A percentile compares a stretch with the other conserved stretches of the same genome.
phyloP scores from a whole-genome alignment of 2,113 vertebrate species.

The Neotoma lepida region DNA sequence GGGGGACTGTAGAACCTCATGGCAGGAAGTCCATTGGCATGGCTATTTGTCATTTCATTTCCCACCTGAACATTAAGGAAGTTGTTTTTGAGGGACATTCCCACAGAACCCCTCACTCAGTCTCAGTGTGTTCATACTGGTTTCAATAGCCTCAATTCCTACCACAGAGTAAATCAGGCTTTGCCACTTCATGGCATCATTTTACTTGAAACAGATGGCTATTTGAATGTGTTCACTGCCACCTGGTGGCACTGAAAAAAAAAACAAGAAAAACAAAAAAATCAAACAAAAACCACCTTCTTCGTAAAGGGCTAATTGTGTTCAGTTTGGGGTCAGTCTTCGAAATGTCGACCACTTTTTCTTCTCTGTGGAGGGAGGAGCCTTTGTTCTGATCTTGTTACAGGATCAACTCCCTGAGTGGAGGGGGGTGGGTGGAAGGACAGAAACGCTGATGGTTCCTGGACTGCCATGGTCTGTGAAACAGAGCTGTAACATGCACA shows the following conservation, averaged over 20 bases:
- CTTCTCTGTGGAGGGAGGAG: not conserved
- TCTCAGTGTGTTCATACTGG: not conserved
- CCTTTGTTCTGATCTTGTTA: rapidly evolving
- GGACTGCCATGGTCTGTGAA: not conserved
- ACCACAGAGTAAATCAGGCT: not conserved
- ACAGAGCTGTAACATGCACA: not conserved
- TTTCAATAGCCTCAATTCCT: not conserved
- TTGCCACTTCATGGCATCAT: not conserved
- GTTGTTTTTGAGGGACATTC: not conserved
- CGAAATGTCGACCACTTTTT: not conserved
- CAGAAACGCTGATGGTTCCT: not conserved
- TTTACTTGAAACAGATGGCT: not conserved
- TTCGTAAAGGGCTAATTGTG: not conserved
- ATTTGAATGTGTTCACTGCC: slow-evolving; percentile 60
- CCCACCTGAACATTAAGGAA: not conserved
- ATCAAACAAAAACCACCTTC: not conserved
- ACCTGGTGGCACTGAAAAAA: slow-evolving; percentile 73
- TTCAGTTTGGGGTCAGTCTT: not conserved
- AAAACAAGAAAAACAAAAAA: not conserved
- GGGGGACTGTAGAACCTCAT: slow-evolving; percentile 24
- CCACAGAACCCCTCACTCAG: not conserved
- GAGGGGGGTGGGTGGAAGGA: not conserved
- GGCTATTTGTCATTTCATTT: not conserved
- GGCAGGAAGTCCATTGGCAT: not conserved
- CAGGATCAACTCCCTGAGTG: rapidly evolving